phyloP scores from a whole-genome alignment of 2,888 invertebrate genomes.

The Oithona nana region DNA sequence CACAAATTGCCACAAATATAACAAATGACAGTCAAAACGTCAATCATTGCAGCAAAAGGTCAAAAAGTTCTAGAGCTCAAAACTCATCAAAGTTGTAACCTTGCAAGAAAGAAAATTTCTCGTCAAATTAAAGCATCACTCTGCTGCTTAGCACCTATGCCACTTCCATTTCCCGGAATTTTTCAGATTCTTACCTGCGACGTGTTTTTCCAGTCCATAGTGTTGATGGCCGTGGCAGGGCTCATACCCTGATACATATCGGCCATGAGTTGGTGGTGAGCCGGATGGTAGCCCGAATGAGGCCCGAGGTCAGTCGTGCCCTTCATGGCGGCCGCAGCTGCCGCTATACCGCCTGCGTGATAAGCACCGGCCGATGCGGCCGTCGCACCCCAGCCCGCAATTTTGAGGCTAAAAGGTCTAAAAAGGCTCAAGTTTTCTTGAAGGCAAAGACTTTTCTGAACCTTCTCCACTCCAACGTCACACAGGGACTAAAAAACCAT shows the following conservation, averaged over 20 bases:
- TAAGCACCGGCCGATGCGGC: neutral
- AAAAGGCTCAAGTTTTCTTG: too few relatives aligned
- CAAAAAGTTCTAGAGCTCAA: too few relatives aligned
- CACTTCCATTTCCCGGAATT: too few relatives aligned
- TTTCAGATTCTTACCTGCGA: conserved; percentile 14
- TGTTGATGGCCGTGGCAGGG: conserved; percentile 16
- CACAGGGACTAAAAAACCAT: too few relatives aligned
- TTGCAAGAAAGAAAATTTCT: too few relatives aligned
- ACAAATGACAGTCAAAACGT: too few relatives aligned
- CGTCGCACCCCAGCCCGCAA: conserved; percentile 13
- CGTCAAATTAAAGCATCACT: too few relatives aligned
- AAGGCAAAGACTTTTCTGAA: too few relatives aligned
- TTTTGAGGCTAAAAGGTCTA: neutral
- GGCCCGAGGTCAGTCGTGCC: neutral
- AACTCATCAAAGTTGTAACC: too few relatives aligned
- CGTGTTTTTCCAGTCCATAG: conserved; percentile 18
- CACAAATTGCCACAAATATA: neutral
- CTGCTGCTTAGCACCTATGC: too few relatives aligned
- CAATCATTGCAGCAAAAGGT: too few relatives aligned
- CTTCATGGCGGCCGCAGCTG: neutral
- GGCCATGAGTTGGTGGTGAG: conserved; percentile 13
- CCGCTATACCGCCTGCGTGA: conserved; percentile 9
- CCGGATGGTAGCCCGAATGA: neutral
- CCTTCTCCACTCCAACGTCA: too few relatives aligned
- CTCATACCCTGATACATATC: conserved; percentile 16